These are phyloP conservation scores for Sphaeridia pumilis DNA, from an alignment of 2,888 invertebrate species.

Conservation along the genomic window DNA sequence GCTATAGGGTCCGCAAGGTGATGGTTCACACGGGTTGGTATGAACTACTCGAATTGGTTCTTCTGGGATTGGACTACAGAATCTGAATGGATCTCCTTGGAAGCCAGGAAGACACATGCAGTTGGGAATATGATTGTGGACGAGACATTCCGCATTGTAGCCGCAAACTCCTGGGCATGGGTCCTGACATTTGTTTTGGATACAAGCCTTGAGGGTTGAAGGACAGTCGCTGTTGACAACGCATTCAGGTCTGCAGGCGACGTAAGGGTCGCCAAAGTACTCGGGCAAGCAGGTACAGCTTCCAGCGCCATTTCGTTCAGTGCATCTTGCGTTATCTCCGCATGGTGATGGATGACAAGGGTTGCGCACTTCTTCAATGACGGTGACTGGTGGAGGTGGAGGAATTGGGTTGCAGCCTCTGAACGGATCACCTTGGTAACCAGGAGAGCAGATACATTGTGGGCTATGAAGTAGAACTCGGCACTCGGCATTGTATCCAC, in stretches of 20 bases:
- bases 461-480: constrained; percentile 37
- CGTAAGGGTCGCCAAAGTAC: constrained; percentile 60
- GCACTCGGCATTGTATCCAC: constrained; percentile 37
- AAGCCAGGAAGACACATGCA: constrained; percentile 46
- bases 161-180: constrained; percentile 50
- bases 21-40: constrained; percentile 38
- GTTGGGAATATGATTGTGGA: constrained; percentile 56
- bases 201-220: constrained; percentile 46
- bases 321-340: constrained; percentile 51
- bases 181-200: constrained; percentile 52
- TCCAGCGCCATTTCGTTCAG: constrained; percentile 52
- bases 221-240: constrained; percentile 47
- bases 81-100: constrained; percentile 69
- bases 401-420: constrained; percentile 55
- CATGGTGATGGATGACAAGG: constrained; percentile 56
- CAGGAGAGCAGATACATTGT: constrained; percentile 58
- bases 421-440: constrained; percentile 73
- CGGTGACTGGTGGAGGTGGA: constrained; percentile 41
- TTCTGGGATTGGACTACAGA: constrained; percentile 44
- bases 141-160: constrained; percentile 55
- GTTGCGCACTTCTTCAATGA: constrained; percentile 32
- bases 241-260: constrained; percentile 64
- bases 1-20: constrained; percentile 58
- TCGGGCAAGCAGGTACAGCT: constrained; percentile 51
- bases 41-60: neutral